phyloP scores from a whole-genome alignment of 2,113 vertebrate species.

The Ariopsis seemanni region DNA sequence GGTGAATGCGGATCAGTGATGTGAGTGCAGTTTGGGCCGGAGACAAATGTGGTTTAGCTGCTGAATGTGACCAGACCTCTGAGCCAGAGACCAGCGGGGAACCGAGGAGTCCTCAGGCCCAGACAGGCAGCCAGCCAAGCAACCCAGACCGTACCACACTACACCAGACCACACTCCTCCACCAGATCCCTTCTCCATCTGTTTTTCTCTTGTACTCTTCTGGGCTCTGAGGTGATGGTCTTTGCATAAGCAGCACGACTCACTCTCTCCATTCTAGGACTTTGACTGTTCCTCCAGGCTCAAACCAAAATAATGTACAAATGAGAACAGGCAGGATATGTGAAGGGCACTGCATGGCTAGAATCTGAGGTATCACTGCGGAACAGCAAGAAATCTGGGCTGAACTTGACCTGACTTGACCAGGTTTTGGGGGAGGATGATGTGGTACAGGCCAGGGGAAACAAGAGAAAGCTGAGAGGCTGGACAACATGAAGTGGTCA shows the following conservation, averaged over 20 bases:
- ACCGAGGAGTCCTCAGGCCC: conserved; percentile 53
- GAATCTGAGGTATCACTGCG: conserved; percentile 9
- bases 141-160: conserved; percentile 57
- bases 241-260: conserved; percentile 36
- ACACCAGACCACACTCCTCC: conserved; percentile 41
- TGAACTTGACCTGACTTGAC: conserved; percentile 66
- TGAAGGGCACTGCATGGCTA: conserved; percentile 17
- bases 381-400: neutral
- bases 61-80: conserved; percentile 53
- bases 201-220: conserved; percentile 45
- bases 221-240: conserved; percentile 33
- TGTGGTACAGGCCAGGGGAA: conserved; percentile 59
- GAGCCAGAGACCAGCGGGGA: conserved; percentile 65
- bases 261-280: conserved; percentile 28
- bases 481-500: conserved; percentile 34
- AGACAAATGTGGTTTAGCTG: conserved; percentile 61
- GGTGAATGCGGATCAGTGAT: conserved; percentile 47
- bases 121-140: conserved; percentile 59
- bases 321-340: conserved; percentile 25
- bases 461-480: conserved; percentile 24
- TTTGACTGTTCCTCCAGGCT: conserved; percentile 19
- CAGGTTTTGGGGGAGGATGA: conserved; percentile 65
- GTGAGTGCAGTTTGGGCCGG: conserved; percentile 34
- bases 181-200: conserved; percentile 38
- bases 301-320: conserved; percentile 33